phyloP scores from a whole-genome alignment of 2,113 vertebrate genomes.

The Physeter macrocephalus region DNA sequence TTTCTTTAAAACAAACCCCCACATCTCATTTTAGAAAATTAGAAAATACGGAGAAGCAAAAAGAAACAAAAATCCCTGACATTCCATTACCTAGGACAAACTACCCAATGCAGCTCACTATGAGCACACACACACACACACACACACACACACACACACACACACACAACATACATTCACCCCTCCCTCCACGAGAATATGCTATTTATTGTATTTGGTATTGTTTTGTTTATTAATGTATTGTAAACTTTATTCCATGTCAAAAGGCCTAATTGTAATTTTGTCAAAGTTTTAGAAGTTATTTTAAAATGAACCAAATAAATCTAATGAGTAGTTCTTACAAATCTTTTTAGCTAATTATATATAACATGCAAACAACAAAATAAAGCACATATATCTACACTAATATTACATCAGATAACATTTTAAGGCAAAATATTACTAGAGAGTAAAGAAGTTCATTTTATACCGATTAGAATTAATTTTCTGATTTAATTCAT shows the following conservation, averaged over 20 bases:
- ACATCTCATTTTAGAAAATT: slow-evolving; percentile 5
- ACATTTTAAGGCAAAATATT: not conserved
- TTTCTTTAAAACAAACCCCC: not conserved
- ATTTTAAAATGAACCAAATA: not conserved
- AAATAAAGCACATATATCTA: not conserved
- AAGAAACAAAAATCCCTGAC: not conserved
- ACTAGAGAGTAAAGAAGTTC: not conserved
- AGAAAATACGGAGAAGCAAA: not conserved
- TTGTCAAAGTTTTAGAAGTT: not conserved
- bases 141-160: too few relatives aligned
- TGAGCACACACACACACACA: not conserved
- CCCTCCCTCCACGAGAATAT: not conserved
- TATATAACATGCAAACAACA: not conserved
- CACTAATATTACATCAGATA: not conserved
- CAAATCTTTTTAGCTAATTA: not conserved
- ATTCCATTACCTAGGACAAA: not conserved
- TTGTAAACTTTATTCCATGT: not conserved
- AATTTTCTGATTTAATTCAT: not conserved
- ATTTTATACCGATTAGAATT: not conserved
- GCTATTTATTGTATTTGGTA: not conserved
- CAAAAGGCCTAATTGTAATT: not conserved
- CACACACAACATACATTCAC: not conserved
- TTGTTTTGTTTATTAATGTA: not conserved
- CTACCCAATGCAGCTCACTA: not conserved
- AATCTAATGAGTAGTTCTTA: not conserved